Conservation (phyloP, 2,113 vertebrate genomes). For the Aplodontia rufa region DNA sequence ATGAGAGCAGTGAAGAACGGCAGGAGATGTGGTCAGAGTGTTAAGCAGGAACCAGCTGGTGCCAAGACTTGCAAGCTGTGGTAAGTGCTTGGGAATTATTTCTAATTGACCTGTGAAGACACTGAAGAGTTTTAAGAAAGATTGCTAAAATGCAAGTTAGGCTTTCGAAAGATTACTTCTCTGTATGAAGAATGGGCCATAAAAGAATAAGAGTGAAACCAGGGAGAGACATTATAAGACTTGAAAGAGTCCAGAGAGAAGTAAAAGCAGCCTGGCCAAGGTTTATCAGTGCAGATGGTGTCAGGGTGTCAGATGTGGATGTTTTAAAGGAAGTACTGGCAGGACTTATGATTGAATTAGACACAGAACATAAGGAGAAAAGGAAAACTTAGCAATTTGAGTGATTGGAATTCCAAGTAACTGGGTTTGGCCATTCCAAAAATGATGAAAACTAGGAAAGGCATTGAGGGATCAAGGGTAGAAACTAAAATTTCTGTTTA, state of each 20-base stretch:
- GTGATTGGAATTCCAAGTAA: background rate
- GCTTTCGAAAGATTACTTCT: background rate
- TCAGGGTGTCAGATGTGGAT: background rate
- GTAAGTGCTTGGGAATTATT: background rate
- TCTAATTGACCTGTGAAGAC: background rate
- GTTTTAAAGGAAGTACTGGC: background rate
- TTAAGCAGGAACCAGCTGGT: background rate
- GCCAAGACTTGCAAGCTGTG: background rate
- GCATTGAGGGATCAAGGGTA: background rate
- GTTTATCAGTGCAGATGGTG: background rate
- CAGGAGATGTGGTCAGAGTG: background rate
- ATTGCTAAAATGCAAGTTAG: background rate
- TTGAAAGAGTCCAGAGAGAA: background rate
- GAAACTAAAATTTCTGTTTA: conserved; percentile 9
- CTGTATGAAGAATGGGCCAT: background rate
- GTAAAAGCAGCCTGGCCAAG: background rate
- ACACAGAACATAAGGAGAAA: background rate
- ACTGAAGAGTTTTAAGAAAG: background rate
- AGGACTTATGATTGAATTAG: background rate
- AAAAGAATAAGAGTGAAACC: background rate
- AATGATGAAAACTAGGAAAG: background rate
- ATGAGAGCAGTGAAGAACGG: background rate
- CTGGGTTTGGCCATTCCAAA: background rate
- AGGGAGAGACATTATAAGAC: background rate
- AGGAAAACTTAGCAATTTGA: background rate